A percentile compares a stretch with the other conserved stretches of the same genome.
These are phyloP conservation scores for Colossoma macropomum DNA, from an alignment of 2,113 vertebrate species.

Conservation along the genomic window DNA sequence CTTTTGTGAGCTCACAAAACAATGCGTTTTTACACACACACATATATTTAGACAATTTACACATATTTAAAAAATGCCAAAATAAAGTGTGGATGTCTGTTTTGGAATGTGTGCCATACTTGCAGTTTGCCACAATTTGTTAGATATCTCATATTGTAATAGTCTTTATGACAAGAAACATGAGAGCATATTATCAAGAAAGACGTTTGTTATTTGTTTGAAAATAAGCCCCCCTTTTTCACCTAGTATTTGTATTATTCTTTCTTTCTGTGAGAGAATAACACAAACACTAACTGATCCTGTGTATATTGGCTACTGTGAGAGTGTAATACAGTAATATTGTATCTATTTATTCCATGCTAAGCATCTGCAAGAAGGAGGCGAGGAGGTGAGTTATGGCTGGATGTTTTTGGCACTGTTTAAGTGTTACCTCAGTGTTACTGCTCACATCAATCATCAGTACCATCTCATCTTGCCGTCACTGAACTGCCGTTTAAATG, in stretches of 20 bases:
- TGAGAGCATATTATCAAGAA: no score
- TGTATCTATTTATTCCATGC: constrained; percentile 75
- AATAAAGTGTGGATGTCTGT: no score
- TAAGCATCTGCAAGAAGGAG: constrained; percentile 97
- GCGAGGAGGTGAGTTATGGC: constrained; percentile 92
- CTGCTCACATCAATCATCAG: constrained; percentile 10
- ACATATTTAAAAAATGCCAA: no score
- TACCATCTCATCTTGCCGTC: background rate
- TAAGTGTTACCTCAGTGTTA: constrained; percentile 8
- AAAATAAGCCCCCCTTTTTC: background rate
- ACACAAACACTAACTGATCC: background rate
- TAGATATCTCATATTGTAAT: no score
- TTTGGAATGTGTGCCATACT: no score
- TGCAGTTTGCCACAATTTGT: no score
- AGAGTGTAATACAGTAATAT: constrained; percentile 53
- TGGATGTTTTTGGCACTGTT: constrained; percentile 19
- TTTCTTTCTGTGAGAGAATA: background rate
- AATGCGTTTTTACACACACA: no score
- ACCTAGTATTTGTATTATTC: background rate
- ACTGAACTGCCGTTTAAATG: background rate
- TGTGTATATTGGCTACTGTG: constrained; percentile 21
- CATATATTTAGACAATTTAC: no score
- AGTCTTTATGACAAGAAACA: no score
- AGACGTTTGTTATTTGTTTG: background rate
- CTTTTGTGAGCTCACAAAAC: no score